Evolutionary conservation across 1,140 invertebrate genomes (phyloP).

Genomic region (Trigoniulus corallinus): DNA sequence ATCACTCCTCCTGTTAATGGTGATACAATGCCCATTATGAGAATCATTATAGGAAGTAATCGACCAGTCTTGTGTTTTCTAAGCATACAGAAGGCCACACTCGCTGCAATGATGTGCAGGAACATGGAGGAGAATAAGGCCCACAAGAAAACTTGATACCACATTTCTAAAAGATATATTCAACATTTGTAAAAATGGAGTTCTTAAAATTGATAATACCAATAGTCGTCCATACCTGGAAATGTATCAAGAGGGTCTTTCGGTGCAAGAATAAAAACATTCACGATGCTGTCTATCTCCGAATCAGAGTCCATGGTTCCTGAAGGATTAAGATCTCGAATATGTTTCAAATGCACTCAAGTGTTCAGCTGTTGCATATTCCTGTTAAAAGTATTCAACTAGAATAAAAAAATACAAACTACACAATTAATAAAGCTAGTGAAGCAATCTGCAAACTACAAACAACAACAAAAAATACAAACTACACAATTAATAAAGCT

Average conservation of each 20-base stretch:
- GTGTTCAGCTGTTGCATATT: too few relatives aligned
- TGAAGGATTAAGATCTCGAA: too few relatives aligned
- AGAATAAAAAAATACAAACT: too few relatives aligned
- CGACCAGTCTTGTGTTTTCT: constrained; percentile 78
- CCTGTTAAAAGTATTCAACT: too few relatives aligned
- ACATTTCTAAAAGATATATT: constrained; percentile 55
- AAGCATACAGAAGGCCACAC: constrained; percentile 73
- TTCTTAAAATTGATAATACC: background rate
- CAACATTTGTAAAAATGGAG: constrained; percentile 7
- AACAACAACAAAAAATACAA: too few relatives aligned
- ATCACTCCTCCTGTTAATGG: constrained; percentile 72
- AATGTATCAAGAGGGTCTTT: constrained; percentile 27
- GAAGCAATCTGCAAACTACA: too few relatives aligned
- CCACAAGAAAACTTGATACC: constrained; percentile 90
- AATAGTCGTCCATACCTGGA: constrained; percentile 19
- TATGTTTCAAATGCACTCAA: too few relatives aligned
- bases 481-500: too few relatives aligned
- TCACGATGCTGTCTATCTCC: constrained; percentile 14
- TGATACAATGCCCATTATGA: constrained; percentile 69
- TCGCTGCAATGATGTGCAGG: constrained; percentile 74
- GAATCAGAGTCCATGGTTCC: too few relatives aligned
- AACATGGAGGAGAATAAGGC: constrained; percentile 81
- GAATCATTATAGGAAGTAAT: constrained; percentile 72
- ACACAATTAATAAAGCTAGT: too few relatives aligned
- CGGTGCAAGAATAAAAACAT: constrained; percentile 26